phyloP scores from a whole-genome alignment of 1,140 invertebrate species.

The Polypedilum pembai region DNA sequence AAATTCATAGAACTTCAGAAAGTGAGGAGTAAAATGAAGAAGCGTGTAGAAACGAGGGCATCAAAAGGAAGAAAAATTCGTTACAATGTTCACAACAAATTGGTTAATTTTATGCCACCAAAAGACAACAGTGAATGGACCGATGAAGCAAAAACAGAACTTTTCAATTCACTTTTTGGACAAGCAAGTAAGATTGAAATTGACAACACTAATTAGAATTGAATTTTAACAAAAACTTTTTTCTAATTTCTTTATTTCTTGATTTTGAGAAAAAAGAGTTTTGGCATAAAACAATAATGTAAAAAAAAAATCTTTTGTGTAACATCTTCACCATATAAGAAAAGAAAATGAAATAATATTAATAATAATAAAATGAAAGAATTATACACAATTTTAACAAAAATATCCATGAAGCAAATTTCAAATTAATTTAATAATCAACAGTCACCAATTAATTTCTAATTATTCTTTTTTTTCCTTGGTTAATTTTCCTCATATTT shows the following conservation, averaged over 20 bases:
- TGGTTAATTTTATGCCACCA: slow-evolving; percentile 92
- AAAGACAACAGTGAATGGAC: slow-evolving; percentile 60
- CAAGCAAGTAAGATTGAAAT: not conserved
- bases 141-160: slow-evolving; percentile 69
- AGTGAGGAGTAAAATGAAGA: slow-evolving; percentile 80
- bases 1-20: slow-evolving; percentile 89
- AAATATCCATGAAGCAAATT: no score
- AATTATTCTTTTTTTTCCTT: no score
- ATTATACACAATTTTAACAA: no score
- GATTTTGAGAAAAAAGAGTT: not conserved
- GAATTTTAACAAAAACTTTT: not conserved
- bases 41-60: slow-evolving; percentile 81
- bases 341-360: not conserved
- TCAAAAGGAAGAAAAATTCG: slow-evolving; percentile 87
- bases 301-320: not conserved
- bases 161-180: slow-evolving; percentile 80
- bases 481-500: no score
- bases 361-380: not conserved
- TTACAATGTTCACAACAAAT: slow-evolving; percentile 82
- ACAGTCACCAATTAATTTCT: no score
- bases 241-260: not conserved
- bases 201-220: not conserved
- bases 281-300: slow-evolving; percentile 16
- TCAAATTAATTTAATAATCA: no score
- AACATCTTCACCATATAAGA: slow-evolving; percentile 11